These are phyloP conservation scores for Chirona hameri DNA, from an alignment of 2,888 invertebrate genomes.

Conservation along the genomic window DNA sequence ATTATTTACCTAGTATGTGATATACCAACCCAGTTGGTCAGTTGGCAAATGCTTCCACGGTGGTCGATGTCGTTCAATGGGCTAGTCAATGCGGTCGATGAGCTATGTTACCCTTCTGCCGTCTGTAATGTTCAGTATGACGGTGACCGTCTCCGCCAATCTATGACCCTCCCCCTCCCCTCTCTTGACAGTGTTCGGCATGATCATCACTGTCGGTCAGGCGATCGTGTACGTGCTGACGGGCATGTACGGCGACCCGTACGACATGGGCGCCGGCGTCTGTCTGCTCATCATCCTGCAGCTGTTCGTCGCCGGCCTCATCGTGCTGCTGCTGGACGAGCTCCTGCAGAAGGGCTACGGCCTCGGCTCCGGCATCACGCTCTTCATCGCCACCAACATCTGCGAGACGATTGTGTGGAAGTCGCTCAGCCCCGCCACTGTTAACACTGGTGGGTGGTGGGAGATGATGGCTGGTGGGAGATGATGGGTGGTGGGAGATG, in stretches of 20 bases:
- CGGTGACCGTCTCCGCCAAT: not conserved
- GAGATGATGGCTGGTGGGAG: no score
- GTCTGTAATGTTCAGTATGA: no score
- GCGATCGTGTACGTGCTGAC: constrained; percentile 99
- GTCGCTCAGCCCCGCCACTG: constrained; percentile 98
- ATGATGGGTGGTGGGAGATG: no score
- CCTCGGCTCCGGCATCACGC: constrained; percentile 96
- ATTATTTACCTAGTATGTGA: no score
- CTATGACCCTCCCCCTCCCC: not conserved
- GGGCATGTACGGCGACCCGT: constrained; percentile 96
- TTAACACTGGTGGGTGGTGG: constrained; percentile 63
- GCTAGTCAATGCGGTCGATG: no score
- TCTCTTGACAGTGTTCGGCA: constrained; percentile 78
- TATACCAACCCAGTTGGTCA: no score
- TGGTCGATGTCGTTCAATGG: no score
- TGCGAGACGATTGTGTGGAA: constrained; percentile 99
- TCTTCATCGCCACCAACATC: constrained; percentile 99
- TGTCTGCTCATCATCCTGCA: constrained; percentile 98
- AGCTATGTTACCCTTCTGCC: no score
- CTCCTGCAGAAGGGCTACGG: constrained; percentile 86
- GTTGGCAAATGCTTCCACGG: no score
- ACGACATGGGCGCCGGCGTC: constrained; percentile 97
- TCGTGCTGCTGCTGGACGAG: constrained; percentile 94
- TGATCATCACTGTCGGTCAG: constrained; percentile 99
- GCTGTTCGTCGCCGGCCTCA: constrained; percentile 96